Base-by-base conservation (phyloP, 2,888 invertebrate species). In the Ennomos quercinarius region DNA sequence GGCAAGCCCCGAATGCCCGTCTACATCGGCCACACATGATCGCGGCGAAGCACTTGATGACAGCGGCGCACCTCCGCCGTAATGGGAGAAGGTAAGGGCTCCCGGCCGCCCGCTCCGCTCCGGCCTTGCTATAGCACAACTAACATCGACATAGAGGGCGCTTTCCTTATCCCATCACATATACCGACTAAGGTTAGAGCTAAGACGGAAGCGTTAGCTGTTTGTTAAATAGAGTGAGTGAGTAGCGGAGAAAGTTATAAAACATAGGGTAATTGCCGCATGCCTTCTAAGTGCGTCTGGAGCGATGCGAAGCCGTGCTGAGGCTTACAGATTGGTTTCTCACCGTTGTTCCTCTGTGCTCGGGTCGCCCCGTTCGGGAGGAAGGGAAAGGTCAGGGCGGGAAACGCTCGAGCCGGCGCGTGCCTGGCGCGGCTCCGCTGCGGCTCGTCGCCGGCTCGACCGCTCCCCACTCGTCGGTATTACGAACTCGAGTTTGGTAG, bases 91-190 rank as follows among this genome's bases (percentile, higher is more conserved):
- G 93, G 92, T 88, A 91, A 91, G 91, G 83, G 86, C 86, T 91
- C 91, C 90, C 91, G 83, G 86, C 89, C 92, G 87, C 91, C 90
- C 91, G 91, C 92, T 85, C 88, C 91, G 83, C 89, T 80, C 80
- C 84, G 86, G 87, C 85, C 84, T 81, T 74, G 80, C 83, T 80
- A 85, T 73, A 81, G 77, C 81, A 84, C 82, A 85, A 89, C 78
- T 82, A 70, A 79, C 74, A 83, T 83, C 77, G 80, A 87, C 81
- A 86, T 82, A 85, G 95, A 95, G 95, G 95, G 95, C 95, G 94
- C 94, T 94, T 95, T 95, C 95, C 95, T 95, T 95, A 95, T 95
- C 95, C 95, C 95, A 95, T 95, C 93, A 94, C 94, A 90, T 87
- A 76, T 77, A 84, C 80, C 74, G 77, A 82, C 83, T 86, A 83